A percentile compares a stretch with the other conserved stretches of the same genome.
Evolutionary conservation across 2,113 vertebrate genomes (phyloP).

Genomic region (Myiozetetes cayanensis): DNA sequence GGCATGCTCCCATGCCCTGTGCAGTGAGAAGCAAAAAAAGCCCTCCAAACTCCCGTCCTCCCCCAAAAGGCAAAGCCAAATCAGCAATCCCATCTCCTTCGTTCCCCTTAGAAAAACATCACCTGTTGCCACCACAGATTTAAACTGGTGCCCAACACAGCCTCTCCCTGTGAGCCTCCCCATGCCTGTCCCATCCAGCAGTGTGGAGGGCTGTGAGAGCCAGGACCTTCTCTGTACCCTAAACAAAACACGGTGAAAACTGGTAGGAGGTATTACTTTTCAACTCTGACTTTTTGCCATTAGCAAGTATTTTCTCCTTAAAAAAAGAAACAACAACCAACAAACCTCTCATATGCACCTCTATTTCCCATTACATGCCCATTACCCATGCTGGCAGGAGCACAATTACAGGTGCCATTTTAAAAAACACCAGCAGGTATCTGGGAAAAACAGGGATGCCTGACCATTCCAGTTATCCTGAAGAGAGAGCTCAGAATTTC

Average conservation of each 20-base stretch:
- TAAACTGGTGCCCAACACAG: rapidly evolving
- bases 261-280: neutral
- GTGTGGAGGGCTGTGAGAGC: neutral
- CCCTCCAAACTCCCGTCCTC: neutral
- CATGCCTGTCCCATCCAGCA: neutral
- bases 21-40: neutral
- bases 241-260: neutral
- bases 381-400: rapidly evolving
- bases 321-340: neutral
- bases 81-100: rapidly evolving
- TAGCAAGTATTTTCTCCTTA: neutral
- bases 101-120: neutral
- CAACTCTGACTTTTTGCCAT: neutral
- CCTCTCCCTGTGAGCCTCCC: rapidly evolving
- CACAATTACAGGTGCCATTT: neutral
- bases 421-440: neutral
- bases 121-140: neutral
- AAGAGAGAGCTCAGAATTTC: neutral
- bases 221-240: neutral
- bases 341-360: neutral
- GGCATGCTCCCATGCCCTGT: rapidly evolving
- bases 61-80: neutral
- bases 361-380: neutral
- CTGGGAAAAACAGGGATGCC: rapidly evolving
- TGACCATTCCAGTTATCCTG: neutral